Conservation (phyloP, 2,113 vertebrate genomes). For the Sinocyclocheilus anophthalmus region DNA sequence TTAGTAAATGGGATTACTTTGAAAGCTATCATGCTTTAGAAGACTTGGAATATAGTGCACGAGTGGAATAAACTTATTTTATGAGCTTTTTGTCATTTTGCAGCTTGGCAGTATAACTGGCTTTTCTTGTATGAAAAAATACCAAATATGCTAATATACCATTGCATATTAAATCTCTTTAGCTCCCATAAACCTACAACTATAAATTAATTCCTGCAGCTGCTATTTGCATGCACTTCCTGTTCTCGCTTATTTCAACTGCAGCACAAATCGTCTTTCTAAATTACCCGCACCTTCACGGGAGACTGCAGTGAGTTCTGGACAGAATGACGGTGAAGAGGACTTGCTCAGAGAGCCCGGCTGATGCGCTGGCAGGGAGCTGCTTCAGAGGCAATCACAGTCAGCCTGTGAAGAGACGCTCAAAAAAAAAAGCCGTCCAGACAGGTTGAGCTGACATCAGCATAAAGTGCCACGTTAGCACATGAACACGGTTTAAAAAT, state of each 20-base stretch:
- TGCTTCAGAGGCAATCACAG: neutral
- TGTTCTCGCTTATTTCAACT: neutral
- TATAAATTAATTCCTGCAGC: neutral
- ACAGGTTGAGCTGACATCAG: conserved; percentile 5
- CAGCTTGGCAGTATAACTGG: neutral
- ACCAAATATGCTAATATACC: neutral
- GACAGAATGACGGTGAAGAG: conserved; percentile 22
- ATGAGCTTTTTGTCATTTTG: neutral
- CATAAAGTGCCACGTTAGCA: neutral
- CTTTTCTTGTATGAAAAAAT: neutral
- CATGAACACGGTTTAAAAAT: neutral
- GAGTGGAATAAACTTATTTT: neutral
- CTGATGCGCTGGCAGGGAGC: neutral
- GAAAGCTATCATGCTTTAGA: neutral
- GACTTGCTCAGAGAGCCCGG: neutral
- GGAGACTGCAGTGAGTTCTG: conserved; percentile 2
- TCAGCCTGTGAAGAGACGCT: neutral
- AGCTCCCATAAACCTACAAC: neutral
- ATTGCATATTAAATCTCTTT: neutral
- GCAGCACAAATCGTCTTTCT: neutral
- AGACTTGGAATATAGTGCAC: neutral
- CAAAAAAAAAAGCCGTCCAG: neutral
- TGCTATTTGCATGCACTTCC: neutral
- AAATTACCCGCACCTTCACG: neutral
- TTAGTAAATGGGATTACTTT: neutral